Evolutionary conservation across 2,888 invertebrate species (phyloP).

Genomic region (Drosophila mulleri): DNA sequence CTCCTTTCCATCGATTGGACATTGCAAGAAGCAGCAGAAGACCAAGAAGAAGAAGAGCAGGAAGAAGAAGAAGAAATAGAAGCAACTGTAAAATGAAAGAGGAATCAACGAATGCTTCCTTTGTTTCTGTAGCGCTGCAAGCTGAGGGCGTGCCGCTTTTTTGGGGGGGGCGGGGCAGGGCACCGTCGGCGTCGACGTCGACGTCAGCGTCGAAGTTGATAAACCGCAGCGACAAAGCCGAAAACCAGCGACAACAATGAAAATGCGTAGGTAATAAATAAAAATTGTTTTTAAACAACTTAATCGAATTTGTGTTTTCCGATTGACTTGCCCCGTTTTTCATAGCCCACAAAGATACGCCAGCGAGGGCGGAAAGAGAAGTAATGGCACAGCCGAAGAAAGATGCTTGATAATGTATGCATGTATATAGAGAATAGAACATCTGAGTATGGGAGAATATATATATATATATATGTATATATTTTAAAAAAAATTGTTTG

Average conservation of each 20-base stretch:
- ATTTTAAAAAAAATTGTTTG: no score
- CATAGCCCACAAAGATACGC: conserved; percentile 7
- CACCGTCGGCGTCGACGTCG: background rate
- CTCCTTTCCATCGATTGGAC: conserved; percentile 40
- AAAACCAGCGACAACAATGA: conserved; percentile 45
- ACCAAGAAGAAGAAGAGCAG: background rate
- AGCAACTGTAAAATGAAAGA: conserved; percentile 2
- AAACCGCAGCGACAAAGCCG: conserved; percentile 58
- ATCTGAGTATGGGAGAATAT: no score
- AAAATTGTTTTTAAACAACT: conserved; percentile 80
- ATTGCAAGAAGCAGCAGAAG: conserved; percentile 12
- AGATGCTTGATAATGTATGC: no score
- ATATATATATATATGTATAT: no score
- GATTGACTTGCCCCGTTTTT: conserved; percentile 58
- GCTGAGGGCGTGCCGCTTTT: conserved; percentile 35
- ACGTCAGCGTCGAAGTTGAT: conserved; percentile 22
- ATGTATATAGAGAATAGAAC: no score
- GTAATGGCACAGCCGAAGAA: no score
- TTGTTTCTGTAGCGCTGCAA: background rate
- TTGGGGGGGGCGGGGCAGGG: no score
- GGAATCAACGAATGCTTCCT: conserved; percentile 18
- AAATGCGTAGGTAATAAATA: conserved; percentile 69
- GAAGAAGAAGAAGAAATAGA: background rate
- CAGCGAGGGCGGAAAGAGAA: conserved; percentile 21
- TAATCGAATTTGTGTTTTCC: conserved; percentile 78